phyloP scores from a whole-genome alignment of 2,888 invertebrate species.

The Galeopsomyia nigrocyanea region DNA sequence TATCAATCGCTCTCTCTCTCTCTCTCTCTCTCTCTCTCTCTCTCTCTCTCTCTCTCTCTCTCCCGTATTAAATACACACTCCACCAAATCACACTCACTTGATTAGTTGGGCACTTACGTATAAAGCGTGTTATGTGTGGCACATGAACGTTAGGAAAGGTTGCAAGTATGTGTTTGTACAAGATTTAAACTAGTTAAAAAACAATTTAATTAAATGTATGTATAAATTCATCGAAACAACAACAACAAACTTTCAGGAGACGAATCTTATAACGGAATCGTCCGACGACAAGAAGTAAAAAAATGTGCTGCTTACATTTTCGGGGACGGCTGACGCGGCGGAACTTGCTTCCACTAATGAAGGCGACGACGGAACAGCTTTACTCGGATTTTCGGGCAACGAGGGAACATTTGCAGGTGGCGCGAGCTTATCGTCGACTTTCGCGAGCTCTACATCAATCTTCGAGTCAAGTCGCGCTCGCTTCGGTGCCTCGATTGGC shows the following conservation, averaged over 20 bases:
- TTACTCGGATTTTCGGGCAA: conserved; percentile 30
- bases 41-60: too few species aligned
- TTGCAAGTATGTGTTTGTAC: too few species aligned
- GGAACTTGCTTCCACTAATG: conserved; percentile 27
- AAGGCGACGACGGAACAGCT: neutral
- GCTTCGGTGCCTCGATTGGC: conserved; percentile 20
- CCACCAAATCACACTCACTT: too few species aligned
- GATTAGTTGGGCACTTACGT: too few species aligned
- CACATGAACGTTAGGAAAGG: too few species aligned
- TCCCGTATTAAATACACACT: too few species aligned
- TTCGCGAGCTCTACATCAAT: neutral
- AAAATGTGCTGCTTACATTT: conserved; percentile 41
- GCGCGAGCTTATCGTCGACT: neutral
- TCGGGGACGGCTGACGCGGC: conserved; percentile 27
- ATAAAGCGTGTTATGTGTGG: too few species aligned
- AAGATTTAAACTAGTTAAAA: too few species aligned
- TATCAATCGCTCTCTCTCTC: too few species aligned
- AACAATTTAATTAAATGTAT: too few species aligned
- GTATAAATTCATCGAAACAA: too few species aligned
- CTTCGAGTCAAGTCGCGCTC: conserved; percentile 33
- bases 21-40: too few species aligned
- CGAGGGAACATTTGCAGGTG: neutral
- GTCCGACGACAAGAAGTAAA: conserved; percentile 42
- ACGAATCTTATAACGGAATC: conserved; percentile 34
- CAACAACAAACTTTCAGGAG: conserved; percentile 2